Evolutionary conservation across 1,140 invertebrate species (phyloP), one percentile per base, ranked within the genome.

Genomic region (Ips nitidus): DNA sequence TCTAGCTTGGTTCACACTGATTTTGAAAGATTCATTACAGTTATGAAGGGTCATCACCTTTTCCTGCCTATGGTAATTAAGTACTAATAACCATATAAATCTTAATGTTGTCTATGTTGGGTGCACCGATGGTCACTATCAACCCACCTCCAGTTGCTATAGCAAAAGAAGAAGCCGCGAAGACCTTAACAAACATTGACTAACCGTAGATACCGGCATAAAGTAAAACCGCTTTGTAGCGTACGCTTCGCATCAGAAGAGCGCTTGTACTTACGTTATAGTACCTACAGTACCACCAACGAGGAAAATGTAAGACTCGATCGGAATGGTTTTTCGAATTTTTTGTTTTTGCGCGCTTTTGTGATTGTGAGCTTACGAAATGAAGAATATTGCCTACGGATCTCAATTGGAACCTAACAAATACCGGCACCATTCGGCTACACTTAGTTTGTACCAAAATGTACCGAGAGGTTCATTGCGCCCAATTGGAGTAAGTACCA

Each of bases 361-460:
- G 66, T 68, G 66, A 53, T 42, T 47, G 66, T 68, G 66, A 6
- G 1, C 22, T 50, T 6, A 5, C 40, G 52, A 60, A 45, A 68
- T 68, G 66, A 68, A 59, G 66, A 68, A 61, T 61, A 39, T 61
- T 8, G 61, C 22, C 42, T 68, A 58, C 38, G 66, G 57, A 22
- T 60, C 66, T 38, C 55, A 53, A 8, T 41, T 60, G 41, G 66
- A 68, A 60, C 58, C 66, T 1, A 37, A 38, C 22, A 68, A 68
- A 55, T 68, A 41, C 57, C 57, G 66, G 41, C 66, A 68, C 40
- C 66, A 68, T 40, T 59, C 61, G 45, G 56, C 50, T 40, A 57
- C 56, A 7, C 57, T 45, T 7, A 68, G 59, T 69, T 61, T 72
- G 42, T 72, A 69, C 57, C 66, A 72, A 55, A 72, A 72, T 66